Percentiles rank a stretch among this genome's conserved stretches.
Conservation (phyloP, 2,888 invertebrate species). For the Carabus problematicus region DNA sequence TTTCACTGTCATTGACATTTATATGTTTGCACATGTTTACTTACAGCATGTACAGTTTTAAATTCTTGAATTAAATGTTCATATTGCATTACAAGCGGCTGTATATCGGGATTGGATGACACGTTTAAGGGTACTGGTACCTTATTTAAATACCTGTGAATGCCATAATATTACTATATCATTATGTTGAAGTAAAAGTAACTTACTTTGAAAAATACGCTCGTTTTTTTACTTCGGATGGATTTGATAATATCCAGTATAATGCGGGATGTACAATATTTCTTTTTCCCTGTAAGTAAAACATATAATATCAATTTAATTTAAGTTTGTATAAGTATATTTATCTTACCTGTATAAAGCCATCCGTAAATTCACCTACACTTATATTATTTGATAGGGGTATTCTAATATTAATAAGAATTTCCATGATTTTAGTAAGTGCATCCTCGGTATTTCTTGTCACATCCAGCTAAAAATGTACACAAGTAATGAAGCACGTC, state of each 20-base stretch:
- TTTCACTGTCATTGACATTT: slow-evolving; percentile 39
- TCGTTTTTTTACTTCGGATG: slow-evolving; percentile 78
- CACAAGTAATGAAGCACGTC: neutral
- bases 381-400: slow-evolving; percentile 16
- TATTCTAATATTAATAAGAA: slow-evolving; percentile 48
- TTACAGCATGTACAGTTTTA: slow-evolving; percentile 69
- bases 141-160: slow-evolving; percentile 60
- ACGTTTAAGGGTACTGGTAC: slow-evolving; percentile 79
- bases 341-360: slow-evolving; percentile 12
- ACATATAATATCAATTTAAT: slow-evolving; percentile 18
- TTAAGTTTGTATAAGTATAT: neutral
- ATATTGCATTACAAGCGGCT: slow-evolving; percentile 74
- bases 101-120: slow-evolving; percentile 75
- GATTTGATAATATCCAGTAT: slow-evolving; percentile 79
- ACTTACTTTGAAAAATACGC: slow-evolving; percentile 81
- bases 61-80: slow-evolving; percentile 80
- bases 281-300: slow-evolving; percentile 71
- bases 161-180: too few species aligned
- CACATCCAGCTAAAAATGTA: slow-evolving; percentile 45
- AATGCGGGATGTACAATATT: slow-evolving; percentile 78
- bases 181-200: neutral
- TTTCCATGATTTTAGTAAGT: slow-evolving; percentile 46
- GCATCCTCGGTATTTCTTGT: slow-evolving; percentile 46
- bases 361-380: slow-evolving; percentile 32
- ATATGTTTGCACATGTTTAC: slow-evolving; percentile 28